Evolutionary conservation across 2,888 invertebrate genomes (phyloP), one percentile per base, ranked within the genome.

Genomic region (Mantis religiosa): DNA sequence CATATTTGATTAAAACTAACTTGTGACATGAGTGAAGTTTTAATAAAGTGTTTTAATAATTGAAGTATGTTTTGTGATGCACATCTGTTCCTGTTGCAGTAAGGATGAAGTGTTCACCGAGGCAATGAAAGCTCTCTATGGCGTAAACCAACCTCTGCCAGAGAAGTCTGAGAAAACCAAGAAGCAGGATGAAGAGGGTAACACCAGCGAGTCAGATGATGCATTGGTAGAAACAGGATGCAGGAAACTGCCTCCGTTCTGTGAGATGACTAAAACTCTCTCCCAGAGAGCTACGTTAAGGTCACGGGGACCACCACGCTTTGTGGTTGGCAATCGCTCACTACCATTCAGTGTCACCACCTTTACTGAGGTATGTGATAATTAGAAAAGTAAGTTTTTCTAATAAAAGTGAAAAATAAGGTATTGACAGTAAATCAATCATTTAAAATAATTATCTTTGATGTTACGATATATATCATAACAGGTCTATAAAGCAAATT

Each of bases 51-150:
- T n/a, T n/a, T n/a, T n/a, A n/a, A n/a, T n/a, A n/a, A 30, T 30
- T 30, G 3, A 30, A 30, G 30, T 30, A 83, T 28, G 0, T 12
- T 20, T 15, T 28, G 7, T n/a, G 82, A 25, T 6, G 4, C 28
- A 4, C 28, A 28, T 15, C 6, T 88, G 25, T 88, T 89, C 0
- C 54, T 71, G 87, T 92, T 92, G 87, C 91, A 96, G 96, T 90
- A 97, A 97, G 93, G 96, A 96, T 89, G 97, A 97, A 92, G 96
- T 97, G 82, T 95, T 95, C 85, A 94, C 94, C 8, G 97, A 97
- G 93, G 97, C 97, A 0, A 92, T 95, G 54, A 96, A 96, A 93
- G 95, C 96, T 89, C 93, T 98, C 12, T 97, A 97, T 92, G 97
- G 97, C 15, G 27, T 71, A 54, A 14, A 71, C 14, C 83, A 20